phyloP scores from a whole-genome alignment of 2,888 invertebrate genomes.

The Drosophila melanosoma region DNA sequence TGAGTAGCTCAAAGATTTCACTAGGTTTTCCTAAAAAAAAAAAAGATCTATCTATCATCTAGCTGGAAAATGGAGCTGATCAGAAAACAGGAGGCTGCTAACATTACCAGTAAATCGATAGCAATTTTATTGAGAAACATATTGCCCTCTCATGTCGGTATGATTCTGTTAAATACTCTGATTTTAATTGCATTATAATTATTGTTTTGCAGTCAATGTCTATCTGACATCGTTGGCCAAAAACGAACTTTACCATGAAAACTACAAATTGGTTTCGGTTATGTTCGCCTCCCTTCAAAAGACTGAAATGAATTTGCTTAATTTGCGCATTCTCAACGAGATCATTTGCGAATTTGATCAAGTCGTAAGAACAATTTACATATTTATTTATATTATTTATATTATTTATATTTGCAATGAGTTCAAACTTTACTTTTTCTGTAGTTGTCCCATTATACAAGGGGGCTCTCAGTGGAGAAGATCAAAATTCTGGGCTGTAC shows the following conservation, averaged over 20 bases:
- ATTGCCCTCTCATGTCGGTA: constrained; percentile 96
- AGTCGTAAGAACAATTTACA: constrained; percentile 83
- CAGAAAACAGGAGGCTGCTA: constrained; percentile 93
- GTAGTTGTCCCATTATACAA: constrained; percentile 87
- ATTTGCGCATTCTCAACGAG: constrained; percentile 91
- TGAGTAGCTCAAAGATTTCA: constrained; percentile 79
- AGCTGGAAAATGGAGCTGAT: constrained; percentile 89
- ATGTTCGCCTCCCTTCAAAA: constrained; percentile 98
- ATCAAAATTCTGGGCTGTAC: constrained; percentile 98
- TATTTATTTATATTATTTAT: background rate
- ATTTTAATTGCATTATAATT: constrained; percentile 86
- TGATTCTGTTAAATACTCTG: constrained; percentile 71
- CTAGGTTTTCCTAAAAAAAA: background rate
- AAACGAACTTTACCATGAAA: constrained; percentile 93
- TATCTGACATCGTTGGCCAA: constrained; percentile 89
- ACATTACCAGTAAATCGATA: constrained; percentile 93
- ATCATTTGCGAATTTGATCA: constrained; percentile 97
- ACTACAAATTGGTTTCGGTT: constrained; percentile 94
- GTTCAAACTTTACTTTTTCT: background rate
- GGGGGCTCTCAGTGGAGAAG: constrained; percentile 92
- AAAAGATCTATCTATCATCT: constrained; percentile 1
- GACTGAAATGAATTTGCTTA: constrained; percentile 88
- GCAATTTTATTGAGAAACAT: constrained; percentile 96
- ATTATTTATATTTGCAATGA: too few relatives aligned
- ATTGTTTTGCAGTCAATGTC: constrained; percentile 77